Evolutionary conservation across 2,113 vertebrate species (phyloP).

Genomic region (Sus scrofa): DNA sequence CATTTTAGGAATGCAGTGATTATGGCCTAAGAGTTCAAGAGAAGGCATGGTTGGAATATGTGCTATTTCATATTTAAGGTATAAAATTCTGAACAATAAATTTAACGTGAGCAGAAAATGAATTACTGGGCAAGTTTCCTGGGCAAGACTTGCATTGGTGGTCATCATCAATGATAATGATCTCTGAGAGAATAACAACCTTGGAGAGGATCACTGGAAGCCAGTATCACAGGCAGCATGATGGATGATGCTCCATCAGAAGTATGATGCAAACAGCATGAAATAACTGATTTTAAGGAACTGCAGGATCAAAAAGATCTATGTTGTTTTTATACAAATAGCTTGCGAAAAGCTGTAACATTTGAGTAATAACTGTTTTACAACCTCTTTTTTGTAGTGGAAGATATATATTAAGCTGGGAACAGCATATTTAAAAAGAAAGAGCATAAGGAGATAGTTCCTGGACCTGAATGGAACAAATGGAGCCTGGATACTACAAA

Average conservation of each 20-base stretch:
- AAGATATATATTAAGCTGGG: not conserved
- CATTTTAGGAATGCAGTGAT: not conserved
- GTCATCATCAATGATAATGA: not conserved
- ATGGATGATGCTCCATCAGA: rapidly evolving
- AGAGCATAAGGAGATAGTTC: not conserved
- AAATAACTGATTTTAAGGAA: not conserved
- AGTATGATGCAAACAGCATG: not conserved
- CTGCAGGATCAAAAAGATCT: not conserved
- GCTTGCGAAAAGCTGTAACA: not conserved
- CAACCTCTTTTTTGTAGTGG: not conserved
- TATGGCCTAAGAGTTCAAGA: not conserved
- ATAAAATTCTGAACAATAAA: not conserved
- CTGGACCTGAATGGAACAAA: not conserved
- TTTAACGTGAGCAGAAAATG: not conserved
- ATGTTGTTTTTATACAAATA: not conserved
- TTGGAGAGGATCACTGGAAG: not conserved
- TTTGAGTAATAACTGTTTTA: not conserved
- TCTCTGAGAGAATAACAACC: not conserved
- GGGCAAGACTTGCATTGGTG: not conserved
- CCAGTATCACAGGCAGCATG: not conserved
- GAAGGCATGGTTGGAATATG: not conserved
- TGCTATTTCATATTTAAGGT: not conserved
- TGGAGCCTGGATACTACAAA: not conserved
- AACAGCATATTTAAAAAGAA: not conserved
- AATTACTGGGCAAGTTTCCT: not conserved